Base-by-base conservation (phyloP, 2,888 invertebrate species). In the Plutella xylostella region DNA sequence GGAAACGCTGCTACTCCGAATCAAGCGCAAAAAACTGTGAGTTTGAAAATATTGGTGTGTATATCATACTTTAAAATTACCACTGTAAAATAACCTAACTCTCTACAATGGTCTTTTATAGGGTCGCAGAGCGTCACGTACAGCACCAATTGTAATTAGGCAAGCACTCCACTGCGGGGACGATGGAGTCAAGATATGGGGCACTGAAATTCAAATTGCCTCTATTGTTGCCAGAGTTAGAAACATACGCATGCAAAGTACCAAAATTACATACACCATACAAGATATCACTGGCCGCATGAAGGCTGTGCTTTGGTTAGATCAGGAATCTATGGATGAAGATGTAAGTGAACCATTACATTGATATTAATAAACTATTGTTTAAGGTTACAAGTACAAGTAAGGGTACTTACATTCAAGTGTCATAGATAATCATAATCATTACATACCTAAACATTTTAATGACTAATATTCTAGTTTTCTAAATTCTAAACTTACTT, bases 281-380 rank as follows among this genome's bases (percentile, higher is more conserved):
- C 82, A 85, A 58, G 85, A 85, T 52, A 82, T 85, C 19, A 84
- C 84, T 1, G 85, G 84, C 1, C 68, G 79, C 48, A 85, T 85
- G 85, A 64, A 69, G 53, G 82, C 84, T 44, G 79, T 84, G 15
- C 56, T 83, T 17, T 85, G 84, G 84, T 54, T 82, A 42, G 84
- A 84, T 51, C 84, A 85, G 47, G 84, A 84, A 47, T 66, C 77
- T 20, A 77, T 80, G 70, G 80, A 80, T 58, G 82, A 82, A 57
- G 83, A 82, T 65, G 84, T 80, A 63, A 60, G 60, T 41, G 21
- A n/a, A 28, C n/a, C 11, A 28, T 28, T 28, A 12, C 9, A 28
- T 28, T 28, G n/a, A n/a, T n/a, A n/a, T n/a, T n/a, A 28, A 4
- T 28, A 28, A 9, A 25, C 5, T 7, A 25, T 5, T 6, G 2